Evolutionary conservation across 2,888 invertebrate species (phyloP).

Genomic region (Ferrisia virgata): DNA sequence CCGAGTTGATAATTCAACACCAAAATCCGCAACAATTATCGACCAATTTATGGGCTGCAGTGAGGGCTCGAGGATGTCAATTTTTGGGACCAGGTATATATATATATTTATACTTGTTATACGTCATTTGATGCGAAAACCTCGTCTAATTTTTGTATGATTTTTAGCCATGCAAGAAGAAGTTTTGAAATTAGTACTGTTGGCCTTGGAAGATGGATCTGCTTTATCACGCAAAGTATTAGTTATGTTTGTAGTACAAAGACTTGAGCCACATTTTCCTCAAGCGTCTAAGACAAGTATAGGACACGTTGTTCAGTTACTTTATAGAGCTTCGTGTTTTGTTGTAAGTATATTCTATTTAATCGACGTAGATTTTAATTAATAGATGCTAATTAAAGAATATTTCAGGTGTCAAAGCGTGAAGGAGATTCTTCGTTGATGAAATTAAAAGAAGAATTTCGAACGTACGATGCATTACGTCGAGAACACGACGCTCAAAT

Average conservation of each 20-base stretch:
- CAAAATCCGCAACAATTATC: constrained; percentile 93
- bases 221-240: constrained; percentile 89
- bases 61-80: constrained; percentile 93
- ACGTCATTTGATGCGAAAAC: background rate
- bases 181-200: constrained; percentile 85
- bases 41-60: constrained; percentile 95
- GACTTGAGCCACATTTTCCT: constrained; percentile 89
- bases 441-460: constrained; percentile 95
- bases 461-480: constrained; percentile 87
- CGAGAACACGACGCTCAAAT: constrained; percentile 98
- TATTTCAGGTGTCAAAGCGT: constrained; percentile 78
- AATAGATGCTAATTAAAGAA: background rate
- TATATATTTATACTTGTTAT: background rate
- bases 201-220: constrained; percentile 93
- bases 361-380: background rate
- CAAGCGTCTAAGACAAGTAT: constrained; percentile 98
- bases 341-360: constrained; percentile 63
- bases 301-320: constrained; percentile 95
- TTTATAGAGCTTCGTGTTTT: constrained; percentile 97
- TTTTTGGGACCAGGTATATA: constrained; percentile 84
- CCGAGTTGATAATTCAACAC: constrained; percentile 88
- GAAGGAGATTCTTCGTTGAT: constrained; percentile 96
- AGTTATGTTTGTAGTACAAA: constrained; percentile 98
- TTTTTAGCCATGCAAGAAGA: constrained; percentile 93
- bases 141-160: background rate